These are phyloP conservation scores for Catajapyx aquilonaris DNA, from an alignment of 1,140 invertebrate genomes.

Conservation along the genomic window DNA sequence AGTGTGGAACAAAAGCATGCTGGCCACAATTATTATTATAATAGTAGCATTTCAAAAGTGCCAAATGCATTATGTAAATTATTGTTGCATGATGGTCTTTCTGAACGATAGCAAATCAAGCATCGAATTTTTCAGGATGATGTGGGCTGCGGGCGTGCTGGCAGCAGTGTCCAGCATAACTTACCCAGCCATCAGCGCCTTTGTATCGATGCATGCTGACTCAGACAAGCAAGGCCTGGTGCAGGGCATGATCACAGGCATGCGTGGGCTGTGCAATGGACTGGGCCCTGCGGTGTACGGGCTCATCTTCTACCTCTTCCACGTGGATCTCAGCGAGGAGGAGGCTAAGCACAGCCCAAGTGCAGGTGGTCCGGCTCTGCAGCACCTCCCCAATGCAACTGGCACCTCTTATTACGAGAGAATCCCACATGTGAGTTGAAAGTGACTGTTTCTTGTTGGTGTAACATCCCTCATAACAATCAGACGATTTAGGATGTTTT, in stretches of 20 bases:
- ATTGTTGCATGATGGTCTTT: no score
- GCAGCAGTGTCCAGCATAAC: slow-evolving; percentile 88
- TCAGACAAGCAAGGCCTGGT: slow-evolving; percentile 94
- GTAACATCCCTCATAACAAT: slow-evolving; percentile 11
- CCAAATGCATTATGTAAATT: no score
- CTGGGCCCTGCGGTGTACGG: slow-evolving; percentile 91
- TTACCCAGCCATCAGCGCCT: slow-evolving; percentile 98
- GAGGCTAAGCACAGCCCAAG: slow-evolving; percentile 11
- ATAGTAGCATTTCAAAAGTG: no score
- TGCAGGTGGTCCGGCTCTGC: slow-evolving; percentile 12
- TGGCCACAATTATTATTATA: no score
- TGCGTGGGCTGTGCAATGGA: slow-evolving; percentile 80
- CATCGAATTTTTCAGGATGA: no score
- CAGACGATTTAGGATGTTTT: slow-evolving; percentile 13
- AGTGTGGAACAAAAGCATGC: no score
- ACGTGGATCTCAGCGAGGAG: slow-evolving; percentile 83
- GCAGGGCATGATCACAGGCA: slow-evolving; percentile 95
- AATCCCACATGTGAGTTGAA: slow-evolving; percentile 9
- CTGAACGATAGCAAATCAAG: no score
- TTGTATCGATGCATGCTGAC: slow-evolving; percentile 90
- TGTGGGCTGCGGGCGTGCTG: slow-evolving; percentile 93
- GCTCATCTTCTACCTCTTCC: slow-evolving; percentile 95
- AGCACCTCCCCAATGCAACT: background rate
- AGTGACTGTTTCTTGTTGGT: slow-evolving; percentile 15
- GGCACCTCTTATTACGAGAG: slow-evolving; percentile 6